These are phyloP conservation scores for Aphodius sticticus DNA, from an alignment of 2,888 invertebrate genomes.

Conservation along the genomic window DNA sequence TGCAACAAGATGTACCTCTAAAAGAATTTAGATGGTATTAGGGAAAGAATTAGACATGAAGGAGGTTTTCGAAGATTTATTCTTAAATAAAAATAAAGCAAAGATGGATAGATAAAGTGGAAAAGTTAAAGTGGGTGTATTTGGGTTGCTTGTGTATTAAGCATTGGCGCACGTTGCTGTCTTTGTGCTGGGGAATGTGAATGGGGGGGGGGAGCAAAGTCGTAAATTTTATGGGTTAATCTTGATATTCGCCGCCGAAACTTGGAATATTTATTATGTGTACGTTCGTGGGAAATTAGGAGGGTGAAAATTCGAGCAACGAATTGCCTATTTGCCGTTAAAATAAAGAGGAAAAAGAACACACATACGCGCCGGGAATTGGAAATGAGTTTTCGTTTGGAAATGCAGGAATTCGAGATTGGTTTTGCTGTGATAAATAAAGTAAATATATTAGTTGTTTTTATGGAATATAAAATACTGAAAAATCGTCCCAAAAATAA, in stretches of 20 bases:
- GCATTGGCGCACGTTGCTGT: neutral
- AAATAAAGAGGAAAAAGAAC: neutral
- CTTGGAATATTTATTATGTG: neutral
- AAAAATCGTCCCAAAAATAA: no score
- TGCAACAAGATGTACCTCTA: neutral
- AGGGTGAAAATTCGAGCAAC: neutral
- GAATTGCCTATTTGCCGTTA: neutral
- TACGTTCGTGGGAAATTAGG: neutral
- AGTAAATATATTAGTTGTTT: neutral
- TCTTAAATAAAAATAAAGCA: no score
- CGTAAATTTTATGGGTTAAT: neutral
- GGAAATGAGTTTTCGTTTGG: neutral
- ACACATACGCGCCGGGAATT: neutral
- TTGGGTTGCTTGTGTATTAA: no score
- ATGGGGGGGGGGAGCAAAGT: neutral
- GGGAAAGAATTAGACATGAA: no score
- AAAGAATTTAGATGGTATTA: no score
- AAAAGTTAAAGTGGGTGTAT: no score
- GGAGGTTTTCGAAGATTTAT: no score
- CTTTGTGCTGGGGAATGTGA: neutral
- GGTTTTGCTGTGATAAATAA: neutral
- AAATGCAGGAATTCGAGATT: neutral
- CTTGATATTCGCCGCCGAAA: neutral
- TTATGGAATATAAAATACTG: neutral
- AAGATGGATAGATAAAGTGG: no score